Base-by-base conservation (phyloP, 2,797 vertebrate species). In the Leptoclinus maculatus region DNA sequence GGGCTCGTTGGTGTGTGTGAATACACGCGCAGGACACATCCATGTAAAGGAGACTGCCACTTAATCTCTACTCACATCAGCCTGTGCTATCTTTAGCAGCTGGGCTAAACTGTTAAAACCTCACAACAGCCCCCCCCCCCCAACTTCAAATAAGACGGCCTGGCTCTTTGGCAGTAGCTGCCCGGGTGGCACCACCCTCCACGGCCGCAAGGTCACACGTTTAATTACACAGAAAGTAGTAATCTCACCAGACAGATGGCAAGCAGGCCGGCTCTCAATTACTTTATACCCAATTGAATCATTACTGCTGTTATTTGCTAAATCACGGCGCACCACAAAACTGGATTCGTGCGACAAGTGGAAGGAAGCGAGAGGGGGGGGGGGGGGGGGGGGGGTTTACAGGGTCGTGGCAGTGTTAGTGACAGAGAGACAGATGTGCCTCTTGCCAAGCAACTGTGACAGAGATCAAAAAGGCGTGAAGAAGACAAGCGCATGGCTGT, bases 161-260 rank as follows among this genome's bases (percentile, higher is more conserved):
- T 68, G 78, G 85, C 89, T 88, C 85, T 87, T 88, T 88, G 82
- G 83, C 88, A 79, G 78, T 13, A 80, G 81, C 86, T 90, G 70
- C 83, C 89, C 87, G 82, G 82, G 83, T 88, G 87, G 85, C 84
- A 86, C 86, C 88, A 85, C 90, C 91, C 89, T 83, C 85, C 58
- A 73, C 47, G 75, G 85, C 88, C 89, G n/a, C 90, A 87, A 91
- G 93, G 95, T 95, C 94, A 93, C 91, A 91, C 91, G 89, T 95
- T 96, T 95, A 96, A 96, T 95, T 95, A 95, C 90, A 87, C 90
- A 94, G 91, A 95, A 94, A 93, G 89, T 91, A 87, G 88, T 95
- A 94, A 95, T 94, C 93, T 92, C 87, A 89, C 75, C 86, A 88
- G 93, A 94, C 94, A 95, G 94, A 95, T 94, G 95, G 94, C 91